Evolutionary conservation across 2,888 invertebrate species (phyloP), one percentile per base, ranked within the genome.

Genomic region (Agrochola macilenta): DNA sequence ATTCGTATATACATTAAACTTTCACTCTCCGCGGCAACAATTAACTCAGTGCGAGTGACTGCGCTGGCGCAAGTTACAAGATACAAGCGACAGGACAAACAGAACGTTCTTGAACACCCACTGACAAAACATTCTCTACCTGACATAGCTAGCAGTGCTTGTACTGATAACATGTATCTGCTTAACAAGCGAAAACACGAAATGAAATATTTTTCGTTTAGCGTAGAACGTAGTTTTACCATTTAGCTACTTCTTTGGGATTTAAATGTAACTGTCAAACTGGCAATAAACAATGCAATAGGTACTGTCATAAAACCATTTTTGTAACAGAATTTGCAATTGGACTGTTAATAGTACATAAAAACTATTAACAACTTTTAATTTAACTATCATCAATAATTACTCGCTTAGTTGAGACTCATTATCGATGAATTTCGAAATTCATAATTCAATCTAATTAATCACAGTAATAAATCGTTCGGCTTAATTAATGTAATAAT

Each of bases 21-120:
- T 92, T 92, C 92, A 90, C 92, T 92, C 89, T 92, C 89, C 81
- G 75, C 86, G 81, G 81, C 78, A 88, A 90, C 90, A 91, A 92
- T 90, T 91, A 91, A 88, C 85, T 86, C 64, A 78, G 73, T 83
- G 82, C 76, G 78, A 83, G 83, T 78, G 80, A 79, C 86, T 75
- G 75, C 52, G 39, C 39, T 60, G 84, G 76, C 57, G 63, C 79
- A 85, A 86, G 79, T 61, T 68, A 71, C 23, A 84, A 86, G 82
- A 57, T 65, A 69, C 20, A 74, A 82, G 83, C 77, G 74, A 60
- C n/a, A 64, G 26, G 60, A 64, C 49, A 35, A 20, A 63, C 5
- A 60, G 52, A 74, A 73, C 39, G 43, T 43, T 64, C 57, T 66
- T 23, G 43, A 81, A 61, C 43, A 7, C 39, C 49, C 30, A 43